A percentile compares a stretch with the other conserved stretches of the same genome.
These are phyloP conservation scores for Cisticola juncidis DNA, from an alignment of 2,113 vertebrate species.

Conservation along the genomic window DNA sequence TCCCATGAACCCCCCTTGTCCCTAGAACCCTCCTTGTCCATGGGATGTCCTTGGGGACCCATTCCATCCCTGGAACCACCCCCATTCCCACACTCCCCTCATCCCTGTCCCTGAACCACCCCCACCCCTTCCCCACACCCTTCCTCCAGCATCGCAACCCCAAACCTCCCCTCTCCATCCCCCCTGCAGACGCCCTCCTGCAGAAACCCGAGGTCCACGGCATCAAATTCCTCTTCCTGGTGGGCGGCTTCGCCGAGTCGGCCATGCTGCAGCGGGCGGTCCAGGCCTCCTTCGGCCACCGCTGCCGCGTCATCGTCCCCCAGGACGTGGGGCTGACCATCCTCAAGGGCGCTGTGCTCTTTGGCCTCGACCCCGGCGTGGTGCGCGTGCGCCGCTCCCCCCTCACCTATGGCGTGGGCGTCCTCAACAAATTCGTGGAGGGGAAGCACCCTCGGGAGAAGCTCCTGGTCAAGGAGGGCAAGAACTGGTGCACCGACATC, in stretches of 20 bases:
- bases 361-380: constrained; percentile 91
- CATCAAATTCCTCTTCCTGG: constrained; percentile 92
- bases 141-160: neutral
- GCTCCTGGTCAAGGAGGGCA: constrained; percentile 90
- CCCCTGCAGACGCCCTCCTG: constrained; percentile 81
- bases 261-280: constrained; percentile 88
- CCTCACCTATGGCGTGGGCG: constrained; percentile 90
- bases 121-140: neutral
- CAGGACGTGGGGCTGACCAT: constrained; percentile 94
- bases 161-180: neutral
- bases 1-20: neutral
- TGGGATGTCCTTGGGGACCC: too few species aligned
- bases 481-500: constrained; percentile 96
- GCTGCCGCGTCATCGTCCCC: constrained; percentile 89
- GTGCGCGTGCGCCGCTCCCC: constrained; percentile 91
- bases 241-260: constrained; percentile 93
- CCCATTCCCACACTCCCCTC: neutral
- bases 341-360: constrained; percentile 94
- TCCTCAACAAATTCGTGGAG: constrained; percentile 90
- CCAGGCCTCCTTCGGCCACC: constrained; percentile 78
- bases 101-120: too few species aligned
- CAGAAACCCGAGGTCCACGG: constrained; percentile 83
- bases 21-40: too few species aligned
- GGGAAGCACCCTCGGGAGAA: constrained; percentile 90
- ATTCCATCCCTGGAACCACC: too few species aligned